These are phyloP conservation scores for Ochotona princeps DNA, from an alignment of 2,113 vertebrate genomes.

Conservation along the genomic window DNA sequence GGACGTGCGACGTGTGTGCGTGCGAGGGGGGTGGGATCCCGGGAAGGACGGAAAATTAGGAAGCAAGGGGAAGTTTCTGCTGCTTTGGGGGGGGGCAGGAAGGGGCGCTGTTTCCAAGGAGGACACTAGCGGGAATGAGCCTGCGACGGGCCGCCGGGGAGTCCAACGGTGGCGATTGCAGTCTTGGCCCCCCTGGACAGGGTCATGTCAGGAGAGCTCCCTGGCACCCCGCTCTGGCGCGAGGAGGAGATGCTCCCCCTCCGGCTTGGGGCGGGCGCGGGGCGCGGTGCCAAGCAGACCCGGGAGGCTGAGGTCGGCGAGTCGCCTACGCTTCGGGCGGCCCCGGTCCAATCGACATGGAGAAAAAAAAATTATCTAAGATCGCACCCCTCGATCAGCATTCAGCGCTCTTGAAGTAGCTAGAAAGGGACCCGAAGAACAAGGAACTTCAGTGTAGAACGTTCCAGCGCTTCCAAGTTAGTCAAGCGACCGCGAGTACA, in stretches of 20 bases:
- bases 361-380: not conserved
- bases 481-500: not conserved
- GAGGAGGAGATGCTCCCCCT: not conserved
- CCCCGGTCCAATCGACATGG: not conserved
- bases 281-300: not conserved
- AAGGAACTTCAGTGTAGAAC: not conserved
- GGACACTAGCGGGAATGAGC: not conserved
- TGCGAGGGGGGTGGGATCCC: not conserved
- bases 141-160: not conserved
- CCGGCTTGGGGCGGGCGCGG: not conserved
- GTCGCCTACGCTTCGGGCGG: not conserved
- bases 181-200: not conserved
- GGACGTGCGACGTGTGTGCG: not conserved
- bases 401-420: not conserved
- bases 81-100: no score
- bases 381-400: not conserved
- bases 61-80: slow-evolving; percentile 29
- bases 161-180: not conserved
- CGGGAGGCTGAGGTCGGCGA: slow-evolving; percentile 15
- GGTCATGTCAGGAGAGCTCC: slow-evolving; percentile 45
- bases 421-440: not conserved
- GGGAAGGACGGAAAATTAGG: slow-evolving; percentile 49
- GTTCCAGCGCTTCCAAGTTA: slow-evolving; percentile 27
- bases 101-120: not conserved
- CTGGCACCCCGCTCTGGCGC: not conserved